Evolutionary conservation across 2,888 invertebrate genomes (phyloP).

Genomic region (Gryllus longicercus): DNA sequence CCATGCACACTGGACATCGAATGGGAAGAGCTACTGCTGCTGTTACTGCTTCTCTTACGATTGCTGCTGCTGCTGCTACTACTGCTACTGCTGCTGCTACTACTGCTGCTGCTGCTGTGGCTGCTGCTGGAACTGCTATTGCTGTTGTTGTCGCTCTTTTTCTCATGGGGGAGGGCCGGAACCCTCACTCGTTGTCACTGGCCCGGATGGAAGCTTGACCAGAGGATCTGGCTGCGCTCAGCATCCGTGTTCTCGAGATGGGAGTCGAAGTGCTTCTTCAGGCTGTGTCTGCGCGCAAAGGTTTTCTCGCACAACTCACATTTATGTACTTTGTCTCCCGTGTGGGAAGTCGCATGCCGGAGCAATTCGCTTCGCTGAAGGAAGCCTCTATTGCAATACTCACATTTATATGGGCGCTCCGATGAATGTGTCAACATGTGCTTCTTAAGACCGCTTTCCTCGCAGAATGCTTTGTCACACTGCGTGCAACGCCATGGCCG

Average conservation of each 20-base stretch:
- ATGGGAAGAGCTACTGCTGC: too few relatives aligned
- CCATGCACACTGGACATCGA: too few relatives aligned
- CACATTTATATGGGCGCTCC: conserved; percentile 1
- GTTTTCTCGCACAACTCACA: conserved; percentile 9
- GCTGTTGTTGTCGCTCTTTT: background rate
- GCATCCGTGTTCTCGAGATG: conserved; percentile 6
- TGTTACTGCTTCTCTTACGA: too few relatives aligned
- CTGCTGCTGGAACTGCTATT: too few relatives aligned
- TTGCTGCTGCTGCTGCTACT: too few relatives aligned
- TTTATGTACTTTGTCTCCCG: conserved; percentile 17
- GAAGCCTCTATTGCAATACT: conserved; percentile 17
- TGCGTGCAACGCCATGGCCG: background rate
- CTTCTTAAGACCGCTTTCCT: conserved; percentile 5
- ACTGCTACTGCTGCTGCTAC: too few relatives aligned
- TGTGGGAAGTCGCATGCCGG: conserved; percentile 9
- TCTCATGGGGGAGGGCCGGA: background rate
- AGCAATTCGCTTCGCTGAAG: background rate
- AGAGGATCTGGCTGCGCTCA: conserved; percentile 1
- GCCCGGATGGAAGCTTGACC: background rate
- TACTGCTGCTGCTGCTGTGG: too few relatives aligned
- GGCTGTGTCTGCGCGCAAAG: conserved; percentile 10
- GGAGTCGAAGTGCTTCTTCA: conserved; percentile 10
- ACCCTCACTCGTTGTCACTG: conserved; percentile 2
- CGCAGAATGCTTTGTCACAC: conserved; percentile 6
- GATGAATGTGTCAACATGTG: background rate